phyloP scores from a whole-genome alignment of 2,888 invertebrate species.

The Nomada flava region DNA sequence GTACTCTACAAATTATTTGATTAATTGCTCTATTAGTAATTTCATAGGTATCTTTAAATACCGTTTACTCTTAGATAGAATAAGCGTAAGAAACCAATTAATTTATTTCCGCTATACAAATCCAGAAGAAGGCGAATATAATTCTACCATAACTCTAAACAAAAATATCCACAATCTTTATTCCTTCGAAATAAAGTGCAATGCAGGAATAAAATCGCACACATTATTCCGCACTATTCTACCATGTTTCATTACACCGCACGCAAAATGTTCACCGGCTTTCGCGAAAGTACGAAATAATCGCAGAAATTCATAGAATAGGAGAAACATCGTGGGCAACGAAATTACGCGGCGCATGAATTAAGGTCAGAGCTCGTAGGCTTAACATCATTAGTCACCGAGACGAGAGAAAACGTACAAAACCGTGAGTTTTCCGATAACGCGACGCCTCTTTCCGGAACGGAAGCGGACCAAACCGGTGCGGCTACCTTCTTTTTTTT shows the following conservation, averaged over 20 bases:
- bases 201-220: too few relatives aligned
- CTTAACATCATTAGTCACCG: conserved; percentile 39
- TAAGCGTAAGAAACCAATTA: too few relatives aligned
- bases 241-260: neutral
- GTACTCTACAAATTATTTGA: too few relatives aligned
- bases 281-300: neutral
- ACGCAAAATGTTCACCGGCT: neutral
- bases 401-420: conserved; percentile 17
- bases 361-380: conserved; percentile 6
- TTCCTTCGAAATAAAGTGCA: too few relatives aligned
- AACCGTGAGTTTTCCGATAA: conserved; percentile 18
- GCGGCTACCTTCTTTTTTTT: neutral
- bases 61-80: too few relatives aligned
- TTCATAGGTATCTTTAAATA: too few relatives aligned
- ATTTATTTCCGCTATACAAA: too few relatives aligned
- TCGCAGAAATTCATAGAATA: neutral
- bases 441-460: conserved; percentile 10
- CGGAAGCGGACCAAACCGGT: conserved; percentile 19
- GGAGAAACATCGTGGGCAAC: neutral
- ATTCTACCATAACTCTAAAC: too few relatives aligned
- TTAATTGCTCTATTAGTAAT: too few relatives aligned
- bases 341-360: conserved; percentile 17
- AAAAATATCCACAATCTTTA: too few relatives aligned
- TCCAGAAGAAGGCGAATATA: too few relatives aligned
- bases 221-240: too few relatives aligned